phyloP scores from a whole-genome alignment of 1,140 invertebrate species.

The Drosophila busckii region DNA sequence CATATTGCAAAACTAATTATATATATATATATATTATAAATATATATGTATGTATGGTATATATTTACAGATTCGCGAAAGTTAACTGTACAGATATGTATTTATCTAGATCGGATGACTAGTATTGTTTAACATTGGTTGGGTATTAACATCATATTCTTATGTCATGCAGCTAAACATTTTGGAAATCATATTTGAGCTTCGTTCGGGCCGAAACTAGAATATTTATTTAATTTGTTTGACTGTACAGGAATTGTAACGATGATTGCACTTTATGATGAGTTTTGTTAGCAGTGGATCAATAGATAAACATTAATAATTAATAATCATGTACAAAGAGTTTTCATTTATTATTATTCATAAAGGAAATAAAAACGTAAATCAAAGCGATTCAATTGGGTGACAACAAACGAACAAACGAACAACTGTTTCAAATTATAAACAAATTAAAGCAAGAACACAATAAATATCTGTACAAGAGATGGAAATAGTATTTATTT shows the following conservation, averaged over 20 bases:
- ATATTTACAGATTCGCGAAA: too few species aligned
- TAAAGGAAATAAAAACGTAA: slow-evolving; percentile 45
- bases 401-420: slow-evolving; percentile 44
- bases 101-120: slow-evolving; percentile 9
- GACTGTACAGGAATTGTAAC: slow-evolving; percentile 59
- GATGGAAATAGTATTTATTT: slow-evolving; percentile 65
- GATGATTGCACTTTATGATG: slow-evolving; percentile 31
- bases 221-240: slow-evolving; percentile 27
- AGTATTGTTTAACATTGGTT: neutral
- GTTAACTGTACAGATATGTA: too few species aligned
- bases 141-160: slow-evolving; percentile 15
- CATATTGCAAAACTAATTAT: too few species aligned
- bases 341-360: slow-evolving; percentile 49
- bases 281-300: slow-evolving; percentile 65
- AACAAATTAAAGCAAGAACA: too few species aligned
- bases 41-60: too few species aligned
- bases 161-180: slow-evolving; percentile 43
- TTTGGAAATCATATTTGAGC: slow-evolving; percentile 53
- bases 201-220: slow-evolving; percentile 38
- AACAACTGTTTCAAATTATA: too few species aligned
- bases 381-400: slow-evolving; percentile 66
- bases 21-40: too few species aligned
- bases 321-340: slow-evolving; percentile 64
- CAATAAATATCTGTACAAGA: slow-evolving; percentile 73
- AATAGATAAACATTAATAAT: slow-evolving; percentile 75